These are phyloP conservation scores for Palythoa grandiflora DNA, from an alignment of 92 coral and sea anemone species.

Conservation along the genomic window DNA sequence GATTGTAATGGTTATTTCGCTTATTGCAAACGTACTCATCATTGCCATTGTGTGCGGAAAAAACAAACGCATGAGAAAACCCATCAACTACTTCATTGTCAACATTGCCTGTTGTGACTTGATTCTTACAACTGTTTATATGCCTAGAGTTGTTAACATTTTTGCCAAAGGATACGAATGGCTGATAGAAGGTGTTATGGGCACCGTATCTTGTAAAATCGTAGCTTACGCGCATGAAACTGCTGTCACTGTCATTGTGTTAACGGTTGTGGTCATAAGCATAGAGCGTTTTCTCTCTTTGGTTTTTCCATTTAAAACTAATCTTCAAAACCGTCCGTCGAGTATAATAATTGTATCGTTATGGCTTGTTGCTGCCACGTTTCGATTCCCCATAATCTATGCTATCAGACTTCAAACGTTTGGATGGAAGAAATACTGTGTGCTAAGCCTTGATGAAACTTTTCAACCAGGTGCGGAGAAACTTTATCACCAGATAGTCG, in stretches of 20 bases:
- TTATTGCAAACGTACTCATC: conserved; percentile 62
- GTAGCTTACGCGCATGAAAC: conserved; percentile 64
- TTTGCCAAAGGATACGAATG: conserved; percentile 66
- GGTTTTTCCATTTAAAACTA: conserved; percentile 57
- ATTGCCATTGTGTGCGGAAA: conserved; percentile 51
- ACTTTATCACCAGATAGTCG: conserved; percentile 50
- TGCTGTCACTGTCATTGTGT: conserved; percentile 53
- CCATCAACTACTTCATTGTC: conserved; percentile 69
- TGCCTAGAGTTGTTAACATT: conserved; percentile 74
- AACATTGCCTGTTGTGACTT: conserved; percentile 75
- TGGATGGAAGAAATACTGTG: conserved; percentile 44
- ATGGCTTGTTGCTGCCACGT: conserved; percentile 59
- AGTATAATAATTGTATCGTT: conserved; percentile 37
- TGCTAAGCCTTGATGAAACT: conserved; percentile 40
- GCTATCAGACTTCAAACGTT: conserved; percentile 40
- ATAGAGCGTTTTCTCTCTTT: conserved; percentile 76
- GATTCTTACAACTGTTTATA: conserved; percentile 63
- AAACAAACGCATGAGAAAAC: conserved; percentile 56
- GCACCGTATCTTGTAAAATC: conserved; percentile 50
- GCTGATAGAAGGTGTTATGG: conserved; percentile 56
- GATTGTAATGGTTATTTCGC: conserved; percentile 59
- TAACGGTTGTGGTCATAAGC: conserved; percentile 73
- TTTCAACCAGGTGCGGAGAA: conserved; percentile 62
- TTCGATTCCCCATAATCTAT: conserved; percentile 66
- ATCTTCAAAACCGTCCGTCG: conserved; percentile 46